Evolutionary conservation across 1,140 invertebrate genomes (phyloP).

Genomic region (Diachasma alloeum): DNA sequence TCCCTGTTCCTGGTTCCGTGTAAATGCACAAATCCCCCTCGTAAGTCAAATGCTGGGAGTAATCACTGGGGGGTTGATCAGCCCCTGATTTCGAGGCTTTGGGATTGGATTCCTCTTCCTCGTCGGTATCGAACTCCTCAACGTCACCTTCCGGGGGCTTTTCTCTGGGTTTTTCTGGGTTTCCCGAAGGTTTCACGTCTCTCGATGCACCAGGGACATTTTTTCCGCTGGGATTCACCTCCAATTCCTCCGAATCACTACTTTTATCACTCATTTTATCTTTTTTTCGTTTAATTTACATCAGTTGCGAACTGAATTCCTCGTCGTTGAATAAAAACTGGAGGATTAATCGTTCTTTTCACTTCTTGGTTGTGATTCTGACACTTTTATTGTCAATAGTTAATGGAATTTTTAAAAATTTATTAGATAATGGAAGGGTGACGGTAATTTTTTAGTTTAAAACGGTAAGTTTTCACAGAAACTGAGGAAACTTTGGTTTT

Average conservation of each 20-base stretch:
- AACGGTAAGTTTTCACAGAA: too few species aligned
- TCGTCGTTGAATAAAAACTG: too few species aligned
- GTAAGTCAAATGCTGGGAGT: slow-evolving; percentile 70
- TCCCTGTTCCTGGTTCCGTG: slow-evolving; percentile 74
- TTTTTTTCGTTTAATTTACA: too few species aligned
- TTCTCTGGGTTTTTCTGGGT: neutral
- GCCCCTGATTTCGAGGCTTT: neutral
- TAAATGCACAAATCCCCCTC: slow-evolving; percentile 77
- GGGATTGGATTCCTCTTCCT: slow-evolving; percentile 37
- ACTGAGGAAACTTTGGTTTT: too few species aligned
- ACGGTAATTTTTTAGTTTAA: too few species aligned
- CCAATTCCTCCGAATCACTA: too few species aligned
- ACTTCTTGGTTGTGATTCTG: too few species aligned
- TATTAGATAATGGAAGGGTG: too few species aligned
- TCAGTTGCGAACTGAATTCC: too few species aligned
- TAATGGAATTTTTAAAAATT: too few species aligned
- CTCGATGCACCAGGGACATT: neutral
- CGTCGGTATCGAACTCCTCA: slow-evolving; percentile 51
- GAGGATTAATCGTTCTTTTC: too few species aligned
- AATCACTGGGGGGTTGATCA: slow-evolving; percentile 40
- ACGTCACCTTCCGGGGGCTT: slow-evolving; percentile 36
- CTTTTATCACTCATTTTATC: neutral
- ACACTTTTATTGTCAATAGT: too few species aligned
- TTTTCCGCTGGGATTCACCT: neutral
- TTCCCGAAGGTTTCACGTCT: neutral